phyloP scores from a whole-genome alignment of 2,888 invertebrate genomes.

The Antitype chi region DNA sequence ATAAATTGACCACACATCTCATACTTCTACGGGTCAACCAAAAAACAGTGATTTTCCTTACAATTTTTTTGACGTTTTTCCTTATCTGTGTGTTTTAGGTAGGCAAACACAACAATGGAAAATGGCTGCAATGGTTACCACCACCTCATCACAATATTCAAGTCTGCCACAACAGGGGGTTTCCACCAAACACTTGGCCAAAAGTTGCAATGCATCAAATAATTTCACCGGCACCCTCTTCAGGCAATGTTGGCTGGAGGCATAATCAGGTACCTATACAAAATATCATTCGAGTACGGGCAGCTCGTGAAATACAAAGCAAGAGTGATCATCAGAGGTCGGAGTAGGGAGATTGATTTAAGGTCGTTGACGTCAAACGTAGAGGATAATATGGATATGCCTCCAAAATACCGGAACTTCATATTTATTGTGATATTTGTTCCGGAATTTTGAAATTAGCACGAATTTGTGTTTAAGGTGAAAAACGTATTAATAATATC shows the following conservation, averaged over 20 bases:
- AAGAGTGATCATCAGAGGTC: too few species aligned
- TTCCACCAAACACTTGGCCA: neutral
- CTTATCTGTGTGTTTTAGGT: neutral
- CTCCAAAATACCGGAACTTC: too few species aligned
- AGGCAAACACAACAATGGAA: neutral
- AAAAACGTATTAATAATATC: too few species aligned
- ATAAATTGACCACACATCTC: neutral
- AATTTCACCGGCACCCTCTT: neutral
- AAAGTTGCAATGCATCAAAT: neutral
- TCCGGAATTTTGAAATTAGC: too few species aligned
- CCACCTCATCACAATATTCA: neutral
- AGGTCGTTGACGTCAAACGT: too few species aligned
- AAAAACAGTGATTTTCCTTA: neutral
- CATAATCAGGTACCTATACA: constrained; percentile 9
- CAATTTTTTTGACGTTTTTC: neutral
- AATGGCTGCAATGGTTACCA: neutral
- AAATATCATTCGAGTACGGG: neutral
- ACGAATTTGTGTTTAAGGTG: too few species aligned
- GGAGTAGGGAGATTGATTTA: too few species aligned
- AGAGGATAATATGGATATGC: too few species aligned
- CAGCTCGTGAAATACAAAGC: too few species aligned
- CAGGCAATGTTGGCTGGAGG: neutral
- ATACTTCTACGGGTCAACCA: neutral
- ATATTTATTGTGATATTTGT: too few species aligned
- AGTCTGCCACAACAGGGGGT: neutral